These are phyloP conservation scores for Xenus cinereus DNA, from an alignment of 2,113 vertebrate species.

Conservation along the genomic window DNA sequence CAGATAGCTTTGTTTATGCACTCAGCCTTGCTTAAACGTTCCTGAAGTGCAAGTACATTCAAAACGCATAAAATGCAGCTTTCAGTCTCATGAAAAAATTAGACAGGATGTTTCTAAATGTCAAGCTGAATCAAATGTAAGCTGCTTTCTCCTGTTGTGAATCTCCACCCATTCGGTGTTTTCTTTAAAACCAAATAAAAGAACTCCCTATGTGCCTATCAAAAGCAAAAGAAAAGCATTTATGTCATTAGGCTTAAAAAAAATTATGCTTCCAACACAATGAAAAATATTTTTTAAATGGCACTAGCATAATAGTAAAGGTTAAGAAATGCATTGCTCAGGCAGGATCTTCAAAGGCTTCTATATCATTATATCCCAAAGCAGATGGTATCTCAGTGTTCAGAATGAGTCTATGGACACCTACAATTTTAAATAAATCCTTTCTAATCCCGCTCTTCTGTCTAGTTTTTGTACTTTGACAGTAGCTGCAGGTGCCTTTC, in stretches of 20 bases:
- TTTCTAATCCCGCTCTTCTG: slow-evolving; percentile 72
- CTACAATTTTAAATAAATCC: slow-evolving; percentile 54
- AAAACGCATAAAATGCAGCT: slow-evolving; percentile 23
- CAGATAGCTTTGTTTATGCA: neutral
- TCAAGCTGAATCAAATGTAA: neutral
- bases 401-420: slow-evolving; percentile 40
- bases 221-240: slow-evolving; percentile 47
- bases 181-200: slow-evolving; percentile 57
- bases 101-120: slow-evolving; percentile 29
- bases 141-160: slow-evolving; percentile 31
- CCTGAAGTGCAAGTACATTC: slow-evolving; percentile 14
- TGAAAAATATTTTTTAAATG: slow-evolving; percentile 38
- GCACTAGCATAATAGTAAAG: slow-evolving; percentile 29
- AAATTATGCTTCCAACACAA: neutral
- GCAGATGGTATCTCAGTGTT: slow-evolving; percentile 68
- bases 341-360: slow-evolving; percentile 74
- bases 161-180: slow-evolving; percentile 9
- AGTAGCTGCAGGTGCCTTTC: slow-evolving; percentile 57
- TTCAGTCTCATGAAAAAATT: slow-evolving; percentile 46
- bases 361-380: slow-evolving; percentile 72
- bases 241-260: slow-evolving; percentile 40
- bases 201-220: slow-evolving; percentile 34
- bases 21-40: slow-evolving; percentile 14
- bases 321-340: slow-evolving; percentile 57
- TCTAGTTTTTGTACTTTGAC: slow-evolving; percentile 70